phyloP scores from a whole-genome alignment of 2,888 invertebrate genomes.

The Stegana nigrithorax region DNA sequence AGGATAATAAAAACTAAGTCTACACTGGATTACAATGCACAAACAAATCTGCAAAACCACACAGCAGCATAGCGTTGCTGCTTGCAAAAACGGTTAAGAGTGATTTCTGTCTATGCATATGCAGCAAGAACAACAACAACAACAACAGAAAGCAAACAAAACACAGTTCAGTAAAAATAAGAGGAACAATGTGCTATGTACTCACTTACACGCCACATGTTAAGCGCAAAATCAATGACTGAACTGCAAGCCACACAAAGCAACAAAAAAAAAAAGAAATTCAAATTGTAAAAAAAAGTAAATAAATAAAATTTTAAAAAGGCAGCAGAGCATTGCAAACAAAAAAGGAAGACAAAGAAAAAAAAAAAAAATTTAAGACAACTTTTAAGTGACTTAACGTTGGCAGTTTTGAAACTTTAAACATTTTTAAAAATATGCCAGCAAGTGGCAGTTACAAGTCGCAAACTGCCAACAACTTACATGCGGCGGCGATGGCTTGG shows the following conservation, averaged over 20 bases:
- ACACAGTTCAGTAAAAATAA: neutral
- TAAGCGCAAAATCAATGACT: neutral
- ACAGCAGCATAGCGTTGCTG: neutral
- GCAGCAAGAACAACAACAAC: neutral
- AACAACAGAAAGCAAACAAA: neutral
- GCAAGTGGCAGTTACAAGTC: too few species aligned
- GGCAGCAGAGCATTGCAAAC: too few species aligned
- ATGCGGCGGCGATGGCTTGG: too few species aligned
- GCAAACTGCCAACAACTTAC: too few species aligned
- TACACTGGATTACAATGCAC: conserved; percentile 11
- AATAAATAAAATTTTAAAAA: too few species aligned
- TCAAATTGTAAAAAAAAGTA: neutral
- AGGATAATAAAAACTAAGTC: neutral
- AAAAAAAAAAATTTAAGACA: too few species aligned
- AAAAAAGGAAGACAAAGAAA: neutral
- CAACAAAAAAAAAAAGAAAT: neutral
- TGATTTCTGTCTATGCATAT: neutral
- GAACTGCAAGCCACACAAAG: neutral
- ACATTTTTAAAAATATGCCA: too few species aligned
- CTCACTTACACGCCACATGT: conserved; percentile 54
- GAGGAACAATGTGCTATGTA: conserved; percentile 11
- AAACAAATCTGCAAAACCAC: conserved; percentile 1
- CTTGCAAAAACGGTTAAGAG: neutral
- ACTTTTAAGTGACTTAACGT: too few species aligned
- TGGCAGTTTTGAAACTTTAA: too few species aligned